These are phyloP conservation scores for Sylvietta virens DNA, from an alignment of 2,113 vertebrate genomes.

Conservation along the genomic window DNA sequence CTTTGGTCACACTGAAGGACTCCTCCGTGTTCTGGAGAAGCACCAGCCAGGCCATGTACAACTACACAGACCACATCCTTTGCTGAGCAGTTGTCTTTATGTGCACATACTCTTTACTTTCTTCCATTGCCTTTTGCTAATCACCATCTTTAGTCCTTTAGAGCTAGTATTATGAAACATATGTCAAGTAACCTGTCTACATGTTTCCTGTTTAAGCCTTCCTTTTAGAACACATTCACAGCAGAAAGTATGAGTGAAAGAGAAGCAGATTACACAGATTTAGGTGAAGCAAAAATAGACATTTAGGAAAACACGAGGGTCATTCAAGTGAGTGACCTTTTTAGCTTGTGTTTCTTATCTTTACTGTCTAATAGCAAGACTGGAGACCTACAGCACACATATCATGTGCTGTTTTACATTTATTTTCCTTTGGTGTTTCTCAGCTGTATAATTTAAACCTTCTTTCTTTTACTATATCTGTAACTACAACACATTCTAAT, in stretches of 20 bases:
- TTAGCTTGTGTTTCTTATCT: conserved; percentile 1
- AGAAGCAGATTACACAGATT: not conserved
- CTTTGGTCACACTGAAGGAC: not conserved
- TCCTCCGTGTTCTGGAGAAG: not conserved
- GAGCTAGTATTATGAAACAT: not conserved
- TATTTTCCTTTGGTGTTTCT: conserved; percentile 22
- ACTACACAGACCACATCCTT: not conserved
- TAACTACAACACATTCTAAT: conserved; percentile 27
- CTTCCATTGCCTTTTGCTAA: not conserved
- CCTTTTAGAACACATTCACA: not conserved
- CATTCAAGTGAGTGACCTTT: not conserved
- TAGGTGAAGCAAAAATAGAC: not conserved
- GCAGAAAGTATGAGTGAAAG: not conserved
- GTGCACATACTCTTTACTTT: not conserved
- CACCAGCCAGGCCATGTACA: not conserved
- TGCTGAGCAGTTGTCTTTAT: not conserved
- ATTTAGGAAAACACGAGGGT: not conserved
- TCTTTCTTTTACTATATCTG: conserved; percentile 4
- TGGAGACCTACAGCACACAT: conserved; percentile 39
- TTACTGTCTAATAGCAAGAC: not conserved
- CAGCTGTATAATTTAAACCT: conserved; percentile 30
- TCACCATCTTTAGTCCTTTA: not conserved
- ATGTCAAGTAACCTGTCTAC: not conserved
- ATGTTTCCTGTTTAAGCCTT: not conserved
- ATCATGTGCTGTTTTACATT: conserved; percentile 3